Base-by-base conservation (phyloP, 2,888 invertebrate species). In the Erebia aethiops region DNA sequence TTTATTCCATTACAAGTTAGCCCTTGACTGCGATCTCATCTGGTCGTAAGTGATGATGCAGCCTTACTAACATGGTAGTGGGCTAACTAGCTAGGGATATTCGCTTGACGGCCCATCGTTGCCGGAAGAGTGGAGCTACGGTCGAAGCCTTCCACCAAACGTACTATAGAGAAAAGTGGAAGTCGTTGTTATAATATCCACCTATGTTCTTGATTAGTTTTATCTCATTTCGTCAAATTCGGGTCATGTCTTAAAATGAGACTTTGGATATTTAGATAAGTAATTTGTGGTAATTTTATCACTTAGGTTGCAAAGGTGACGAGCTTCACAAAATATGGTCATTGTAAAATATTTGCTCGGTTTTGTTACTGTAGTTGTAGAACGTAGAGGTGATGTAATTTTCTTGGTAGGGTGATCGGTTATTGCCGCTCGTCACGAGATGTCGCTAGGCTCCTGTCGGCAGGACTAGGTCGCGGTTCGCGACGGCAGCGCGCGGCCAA, bases 401-500 rank as follows among this genome's bases (percentile, higher is more conserved):
- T 26, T 57, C 56, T 0, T 56, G 21, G 4, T 21, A 1, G 4
- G 21, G 13, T 18, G 18, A 11, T 58, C 13, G 56, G 71, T 69
- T 71, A 72, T 76, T 58, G 84, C 92, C 82, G 74, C 87, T 84
- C 91, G 84, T 72, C 86, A 82, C 86, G 76, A 91, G 92, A 92
- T 92, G 92, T 84, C 92, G 87, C 78, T 83, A 84, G 87, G 81
- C 77, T 88, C 83, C 80, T 81, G 81, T 77, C 78, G 78, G 76
- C 70, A 61, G 73, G 66, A 26, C 13, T 46, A 68, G 74, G 54
- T 69, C 73, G 67, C 74, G 67, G 52, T 69, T 54, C 77, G 76
- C 67, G 77, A 77, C 76, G 71, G 71, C 74, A 75, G 76, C 75
- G 78, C 79, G 76, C 77, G 76, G 78, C 74, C 76, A 75, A 80